A percentile compares a stretch with the other conserved stretches of the same genome.
These are phyloP conservation scores for Dendrolimus kikuchii DNA, from an alignment of 1,140 invertebrate species.

Conservation along the genomic window DNA sequence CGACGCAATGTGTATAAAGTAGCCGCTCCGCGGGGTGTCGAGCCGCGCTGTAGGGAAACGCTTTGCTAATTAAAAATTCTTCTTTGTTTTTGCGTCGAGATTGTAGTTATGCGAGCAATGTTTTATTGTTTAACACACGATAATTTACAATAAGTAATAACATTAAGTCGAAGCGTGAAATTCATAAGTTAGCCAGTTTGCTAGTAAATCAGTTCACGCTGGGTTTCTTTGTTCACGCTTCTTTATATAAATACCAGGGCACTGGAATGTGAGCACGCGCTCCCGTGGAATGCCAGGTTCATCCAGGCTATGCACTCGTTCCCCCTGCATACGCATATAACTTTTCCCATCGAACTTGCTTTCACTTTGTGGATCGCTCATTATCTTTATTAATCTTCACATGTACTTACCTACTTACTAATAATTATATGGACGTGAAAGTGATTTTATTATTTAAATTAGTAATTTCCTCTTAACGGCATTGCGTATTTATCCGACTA, in stretches of 20 bases:
- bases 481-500: no score
- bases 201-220: conserved; percentile 22
- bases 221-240: conserved; percentile 9
- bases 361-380: no score
- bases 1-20: conserved; percentile 60
- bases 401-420: no score
- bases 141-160: conserved; percentile 21
- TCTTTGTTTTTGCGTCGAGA: conserved; percentile 48
- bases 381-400: no score
- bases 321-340: no score
- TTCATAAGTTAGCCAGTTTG: conserved; percentile 15
- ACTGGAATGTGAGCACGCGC: not conserved
- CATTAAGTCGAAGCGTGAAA: conserved; percentile 21
- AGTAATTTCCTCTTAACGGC: no score
- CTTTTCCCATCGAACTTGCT: no score
- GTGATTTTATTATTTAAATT: no score
- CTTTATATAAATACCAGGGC: not conserved
- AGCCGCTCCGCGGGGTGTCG: conserved; percentile 44
- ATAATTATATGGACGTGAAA: no score
- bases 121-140: conserved; percentile 45
- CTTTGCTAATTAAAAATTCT: conserved; percentile 58
- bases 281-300: not conserved
- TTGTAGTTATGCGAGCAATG: conserved; percentile 48
- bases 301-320: no score
- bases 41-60: conserved; percentile 30